Evolutionary conservation across 35 echinoderm and acorn worm genomes (phyloP).

Genomic region (Acanthaster planci): DNA sequence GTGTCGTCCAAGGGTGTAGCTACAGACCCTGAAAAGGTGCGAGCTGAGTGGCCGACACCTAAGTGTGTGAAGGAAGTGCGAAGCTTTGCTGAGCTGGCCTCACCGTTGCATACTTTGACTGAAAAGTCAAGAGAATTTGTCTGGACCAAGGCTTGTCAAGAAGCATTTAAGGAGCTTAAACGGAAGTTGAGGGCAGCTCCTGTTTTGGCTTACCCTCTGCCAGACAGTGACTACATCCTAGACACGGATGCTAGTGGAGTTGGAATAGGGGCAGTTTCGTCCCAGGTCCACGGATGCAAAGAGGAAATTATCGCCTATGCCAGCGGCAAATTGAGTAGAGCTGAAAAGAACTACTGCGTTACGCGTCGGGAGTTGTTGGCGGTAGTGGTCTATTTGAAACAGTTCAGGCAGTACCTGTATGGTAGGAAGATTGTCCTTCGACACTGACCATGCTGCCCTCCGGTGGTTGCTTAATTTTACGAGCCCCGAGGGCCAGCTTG

Average conservation of each 20-base stretch:
- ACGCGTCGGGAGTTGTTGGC: conserved; percentile 52
- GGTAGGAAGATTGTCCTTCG: conserved; percentile 24
- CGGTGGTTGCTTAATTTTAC: conserved; percentile 40
- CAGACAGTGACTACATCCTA: conserved; percentile 50
- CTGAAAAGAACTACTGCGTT: conserved; percentile 57
- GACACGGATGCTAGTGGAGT: conserved; percentile 71
- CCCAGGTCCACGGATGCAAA: conserved; percentile 46
- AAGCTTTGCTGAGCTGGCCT: conserved; percentile 44
- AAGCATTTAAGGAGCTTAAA: conserved; percentile 52
- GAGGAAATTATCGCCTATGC: conserved; percentile 60
- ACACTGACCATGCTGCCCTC: conserved; percentile 59
- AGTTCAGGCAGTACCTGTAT: conserved; percentile 53
- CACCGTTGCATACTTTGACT: conserved; percentile 44
- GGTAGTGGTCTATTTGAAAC: conserved; percentile 40
- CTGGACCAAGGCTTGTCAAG: conserved; percentile 44
- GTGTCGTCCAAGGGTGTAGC: too few species aligned
- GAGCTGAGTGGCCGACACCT: too few species aligned
- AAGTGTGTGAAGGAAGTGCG: too few species aligned
- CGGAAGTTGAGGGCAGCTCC: conserved; percentile 31
- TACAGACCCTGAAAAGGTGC: too few species aligned
- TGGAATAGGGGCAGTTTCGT: conserved; percentile 68
- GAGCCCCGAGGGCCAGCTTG: conserved; percentile 41
- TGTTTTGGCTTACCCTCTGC: conserved; percentile 52
- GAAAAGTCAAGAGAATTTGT: conserved; percentile 36
- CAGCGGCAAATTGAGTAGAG: conserved; percentile 39